A percentile compares a stretch with the other conserved stretches of the same genome.
Conservation (phyloP, 2,113 vertebrate genomes). For the Polyodon spathula region DNA sequence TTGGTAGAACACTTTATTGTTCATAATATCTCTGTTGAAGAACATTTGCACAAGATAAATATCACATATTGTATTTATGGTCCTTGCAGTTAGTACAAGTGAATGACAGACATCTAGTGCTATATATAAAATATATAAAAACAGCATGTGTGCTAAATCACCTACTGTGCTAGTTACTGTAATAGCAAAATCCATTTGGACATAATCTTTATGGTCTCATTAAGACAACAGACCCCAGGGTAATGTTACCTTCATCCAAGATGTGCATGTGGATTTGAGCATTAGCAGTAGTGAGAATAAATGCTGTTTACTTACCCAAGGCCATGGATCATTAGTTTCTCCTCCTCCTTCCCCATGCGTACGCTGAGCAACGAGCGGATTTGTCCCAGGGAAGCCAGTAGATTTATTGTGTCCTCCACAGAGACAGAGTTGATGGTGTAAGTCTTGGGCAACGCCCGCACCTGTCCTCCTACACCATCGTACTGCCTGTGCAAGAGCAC, state of each 20-base stretch:
- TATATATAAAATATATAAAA: too few species aligned
- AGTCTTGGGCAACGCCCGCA: slow-evolving; percentile 83
- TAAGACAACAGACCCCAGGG: background rate
- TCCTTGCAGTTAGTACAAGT: too few species aligned
- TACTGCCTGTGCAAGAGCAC: slow-evolving; percentile 86
- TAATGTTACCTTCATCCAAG: background rate
- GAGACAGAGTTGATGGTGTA: slow-evolving; percentile 93
- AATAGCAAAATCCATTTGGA: too few species aligned
- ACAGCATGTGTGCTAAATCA: too few species aligned
- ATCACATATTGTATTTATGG: too few species aligned
- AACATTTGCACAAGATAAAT: too few species aligned
- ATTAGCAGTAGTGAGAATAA: background rate
- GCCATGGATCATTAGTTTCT: slow-evolving; percentile 95
- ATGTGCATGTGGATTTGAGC: too few species aligned
- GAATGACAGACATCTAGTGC: too few species aligned
- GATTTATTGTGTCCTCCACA: slow-evolving; percentile 88
- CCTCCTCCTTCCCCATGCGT: slow-evolving; percentile 89
- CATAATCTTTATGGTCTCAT: too few species aligned
- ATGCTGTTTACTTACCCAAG: slow-evolving; percentile 62
- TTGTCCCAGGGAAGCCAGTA: slow-evolving; percentile 86
- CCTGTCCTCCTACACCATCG: slow-evolving; percentile 84
- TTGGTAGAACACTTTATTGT: slow-evolving; percentile 97
- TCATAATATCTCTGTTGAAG: slow-evolving; percentile 82
- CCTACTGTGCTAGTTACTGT: too few species aligned
- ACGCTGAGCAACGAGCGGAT: slow-evolving; percentile 90